phyloP scores from a whole-genome alignment of 2,797 vertebrate species.

The Lepus townsendii region DNA sequence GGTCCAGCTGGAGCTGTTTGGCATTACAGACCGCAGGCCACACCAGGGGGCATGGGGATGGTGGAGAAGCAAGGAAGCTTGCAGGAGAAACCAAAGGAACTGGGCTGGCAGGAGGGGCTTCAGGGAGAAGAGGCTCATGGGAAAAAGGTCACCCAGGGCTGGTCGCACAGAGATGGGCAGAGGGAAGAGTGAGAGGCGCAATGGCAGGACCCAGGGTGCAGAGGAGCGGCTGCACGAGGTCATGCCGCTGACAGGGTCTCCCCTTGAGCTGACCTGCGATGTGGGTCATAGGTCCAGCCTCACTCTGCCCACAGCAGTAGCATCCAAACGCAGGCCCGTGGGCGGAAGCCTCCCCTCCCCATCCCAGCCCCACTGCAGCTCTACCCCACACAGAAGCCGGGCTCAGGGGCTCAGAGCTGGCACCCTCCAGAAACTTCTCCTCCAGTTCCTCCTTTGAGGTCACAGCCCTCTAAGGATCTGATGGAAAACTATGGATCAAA shows the following conservation, averaged over 20 bases:
- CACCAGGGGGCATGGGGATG: not conserved
- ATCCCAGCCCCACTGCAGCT: not conserved
- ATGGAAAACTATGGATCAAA: not conserved
- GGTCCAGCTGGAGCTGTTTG: not conserved
- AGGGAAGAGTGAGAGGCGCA: not conserved
- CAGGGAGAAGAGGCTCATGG: not conserved
- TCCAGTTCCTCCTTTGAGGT: not conserved
- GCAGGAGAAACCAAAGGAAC: not conserved
- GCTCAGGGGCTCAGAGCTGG: not conserved
- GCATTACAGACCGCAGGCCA: not conserved
- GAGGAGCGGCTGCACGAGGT: fast-evolving
- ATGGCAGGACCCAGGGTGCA: not conserved
- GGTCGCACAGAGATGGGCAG: not conserved
- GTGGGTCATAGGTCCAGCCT: not conserved
- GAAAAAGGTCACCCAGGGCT: not conserved
- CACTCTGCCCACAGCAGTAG: not conserved
- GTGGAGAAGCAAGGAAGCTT: not conserved
- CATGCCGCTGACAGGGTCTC: not conserved
- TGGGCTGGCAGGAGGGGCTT: not conserved
- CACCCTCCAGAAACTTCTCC: not conserved
- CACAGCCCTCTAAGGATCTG: not conserved
- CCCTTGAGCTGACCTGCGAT: not conserved
- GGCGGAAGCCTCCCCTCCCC: not conserved
- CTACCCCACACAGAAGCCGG: not conserved
- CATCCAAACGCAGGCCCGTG: not conserved